Evolutionary conservation across 2,113 vertebrate species (phyloP).

Genomic region (Syngnathus scovelli): DNA sequence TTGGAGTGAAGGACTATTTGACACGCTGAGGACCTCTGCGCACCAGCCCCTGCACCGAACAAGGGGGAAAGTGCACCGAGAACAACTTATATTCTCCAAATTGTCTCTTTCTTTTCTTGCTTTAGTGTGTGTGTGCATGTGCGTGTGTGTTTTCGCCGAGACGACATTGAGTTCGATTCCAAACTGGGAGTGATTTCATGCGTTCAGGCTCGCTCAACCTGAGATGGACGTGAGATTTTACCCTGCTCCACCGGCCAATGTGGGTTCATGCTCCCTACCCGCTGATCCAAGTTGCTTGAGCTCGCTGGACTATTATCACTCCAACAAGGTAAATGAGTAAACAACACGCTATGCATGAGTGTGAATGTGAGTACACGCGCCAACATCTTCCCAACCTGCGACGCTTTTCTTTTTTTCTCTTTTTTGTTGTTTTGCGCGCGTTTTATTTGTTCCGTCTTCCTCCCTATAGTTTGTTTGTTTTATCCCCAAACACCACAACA

Average conservation of each 20-base stretch:
- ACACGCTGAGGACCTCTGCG: slow-evolving; percentile 54
- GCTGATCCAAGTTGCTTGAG: slow-evolving; percentile 84
- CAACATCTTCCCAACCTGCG: slow-evolving; percentile 8
- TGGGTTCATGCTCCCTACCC: slow-evolving; percentile 84
- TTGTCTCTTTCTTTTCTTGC: slow-evolving; percentile 25
- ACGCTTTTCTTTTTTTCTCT: neutral
- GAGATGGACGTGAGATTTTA: slow-evolving; percentile 90
- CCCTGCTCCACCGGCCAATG: slow-evolving; percentile 83
- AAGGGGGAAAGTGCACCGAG: slow-evolving; percentile 61
- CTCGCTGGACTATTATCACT: slow-evolving; percentile 89
- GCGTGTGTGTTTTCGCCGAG: slow-evolving; percentile 27
- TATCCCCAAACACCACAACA: neutral
- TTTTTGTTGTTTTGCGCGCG: neutral
- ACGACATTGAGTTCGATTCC: slow-evolving; percentile 65
- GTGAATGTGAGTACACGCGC: neutral
- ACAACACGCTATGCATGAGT: slow-evolving; percentile 14
- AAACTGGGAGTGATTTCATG: slow-evolving; percentile 73
- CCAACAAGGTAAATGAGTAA: slow-evolving; percentile 79
- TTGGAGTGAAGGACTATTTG: slow-evolving; percentile 41
- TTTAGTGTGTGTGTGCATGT: slow-evolving; percentile 17
- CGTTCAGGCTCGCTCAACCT: slow-evolving; percentile 68
- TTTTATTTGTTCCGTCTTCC: neutral
- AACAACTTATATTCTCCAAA: slow-evolving; percentile 45
- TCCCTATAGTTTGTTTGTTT: neutral
- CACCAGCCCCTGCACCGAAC: slow-evolving; percentile 66